Percentiles rank a stretch among this genome's conserved stretches.
Evolutionary conservation across 2,888 invertebrate genomes (phyloP).

Genomic region (Rhamnusium bicolor): DNA sequence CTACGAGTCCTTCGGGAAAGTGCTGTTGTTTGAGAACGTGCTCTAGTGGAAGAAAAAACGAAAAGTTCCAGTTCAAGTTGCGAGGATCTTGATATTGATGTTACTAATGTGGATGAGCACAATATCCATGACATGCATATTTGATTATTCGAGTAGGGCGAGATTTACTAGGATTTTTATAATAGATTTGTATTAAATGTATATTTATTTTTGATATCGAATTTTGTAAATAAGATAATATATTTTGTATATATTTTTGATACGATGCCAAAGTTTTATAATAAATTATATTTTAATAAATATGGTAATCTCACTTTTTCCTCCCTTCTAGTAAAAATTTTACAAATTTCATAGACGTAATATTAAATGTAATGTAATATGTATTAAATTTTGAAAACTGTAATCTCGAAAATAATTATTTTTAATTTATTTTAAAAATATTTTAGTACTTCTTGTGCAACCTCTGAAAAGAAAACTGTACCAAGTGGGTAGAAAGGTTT

Average conservation of each 20-base stretch:
- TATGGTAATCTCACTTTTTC: no score
- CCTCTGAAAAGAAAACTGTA: no score
- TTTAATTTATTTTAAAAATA: no score
- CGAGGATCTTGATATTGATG: conserved; percentile 68
- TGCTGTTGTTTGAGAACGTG: conserved; percentile 74
- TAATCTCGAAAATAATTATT: no score
- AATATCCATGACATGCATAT: conserved; percentile 11
- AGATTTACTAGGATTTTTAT: background rate
- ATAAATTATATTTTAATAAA: conserved; percentile 41
- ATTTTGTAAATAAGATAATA: conserved; percentile 25
- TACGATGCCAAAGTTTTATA: conserved; percentile 38
- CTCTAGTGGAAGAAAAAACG: conserved; percentile 56
- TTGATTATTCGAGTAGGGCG: conserved; percentile 1
- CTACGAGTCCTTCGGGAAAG: conserved; percentile 59
- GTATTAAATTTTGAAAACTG: no score
- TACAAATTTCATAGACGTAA: no score
- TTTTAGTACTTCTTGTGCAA: no score
- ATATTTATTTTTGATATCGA: conserved; percentile 27
- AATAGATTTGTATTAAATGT: background rate
- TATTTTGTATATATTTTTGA: conserved; percentile 32
- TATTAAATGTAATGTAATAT: no score
- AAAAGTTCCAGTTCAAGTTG: conserved; percentile 62
- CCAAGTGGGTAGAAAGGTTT: no score
- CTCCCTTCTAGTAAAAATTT: no score
- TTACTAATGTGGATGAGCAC: conserved; percentile 65